Evolutionary conservation across 2,113 vertebrate species (phyloP), one percentile per base, ranked within the genome.

Genomic region (Todiramphus chloris): DNA sequence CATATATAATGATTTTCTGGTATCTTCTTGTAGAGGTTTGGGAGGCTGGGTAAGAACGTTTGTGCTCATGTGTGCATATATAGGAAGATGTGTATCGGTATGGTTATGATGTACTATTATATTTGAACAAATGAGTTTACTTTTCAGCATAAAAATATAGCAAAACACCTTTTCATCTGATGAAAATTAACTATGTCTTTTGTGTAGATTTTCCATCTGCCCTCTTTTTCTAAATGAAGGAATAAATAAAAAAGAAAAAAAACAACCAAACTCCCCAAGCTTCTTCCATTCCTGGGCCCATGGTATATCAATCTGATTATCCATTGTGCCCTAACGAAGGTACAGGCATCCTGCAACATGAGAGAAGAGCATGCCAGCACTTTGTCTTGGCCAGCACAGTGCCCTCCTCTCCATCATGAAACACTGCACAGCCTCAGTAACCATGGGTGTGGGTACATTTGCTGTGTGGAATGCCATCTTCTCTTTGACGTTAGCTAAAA

Each of bases 1-100:
- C 1, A 1, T 17, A 31, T 24, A 23, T 75, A 56, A 62, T 18
- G 27, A 69, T 66, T 53, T 79, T 93, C 50, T 21, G 53, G 16
- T 51, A 79, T 64, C 2, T 67, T 76, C 8, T 37, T 55, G 28
- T n/a, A 43, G 30, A 43, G 4, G 13, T 62, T n/a, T 83, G 41
- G n/a, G 19, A 90, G 24, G 31, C 37, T 14, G 53, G 6, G 25
- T 62, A 53, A 15, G 37, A 94, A 55, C 3, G 9, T 55, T 35
- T 70, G 17, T 55, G 27, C 23, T 66, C 11, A 2, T 46, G 16
- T 11, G 11, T 64, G 3, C 39, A 3, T 43, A 9, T 73, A 18
- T 24, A 83, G 5, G 16, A 90, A 78, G 31, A 80, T 13, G 2
- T 17, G 5, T 37, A 44, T 28, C 0, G 0, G 11, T 41, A 16